Percentiles rank a stretch among this genome's conserved stretches.
phyloP scores from a whole-genome alignment of 2,113 vertebrate genomes.

The Calyptommatus sinebrachiatus region DNA sequence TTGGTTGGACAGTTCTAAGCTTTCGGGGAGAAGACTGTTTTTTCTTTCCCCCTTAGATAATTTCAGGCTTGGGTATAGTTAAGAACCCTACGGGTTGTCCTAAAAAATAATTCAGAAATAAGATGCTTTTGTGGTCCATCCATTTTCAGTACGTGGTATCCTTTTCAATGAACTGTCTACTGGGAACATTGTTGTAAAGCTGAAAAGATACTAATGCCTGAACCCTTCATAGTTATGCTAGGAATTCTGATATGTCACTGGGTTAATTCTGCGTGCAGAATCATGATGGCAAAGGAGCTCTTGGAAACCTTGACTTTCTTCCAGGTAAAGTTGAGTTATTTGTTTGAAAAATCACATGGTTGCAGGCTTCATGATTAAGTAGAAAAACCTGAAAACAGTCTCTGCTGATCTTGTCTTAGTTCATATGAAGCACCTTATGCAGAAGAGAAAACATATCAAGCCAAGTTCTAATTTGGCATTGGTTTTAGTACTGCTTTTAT shows the following conservation, averaged over 20 bases:
- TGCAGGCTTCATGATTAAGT: not conserved
- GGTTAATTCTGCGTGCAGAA: too few relatives aligned
- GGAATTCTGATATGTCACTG: too few relatives aligned
- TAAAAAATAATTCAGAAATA: not conserved
- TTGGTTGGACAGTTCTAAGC: not conserved
- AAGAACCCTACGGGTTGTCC: not conserved
- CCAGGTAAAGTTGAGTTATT: not conserved
- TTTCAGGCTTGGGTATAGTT: not conserved
- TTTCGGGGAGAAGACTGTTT: not conserved
- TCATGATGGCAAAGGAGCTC: too few relatives aligned
- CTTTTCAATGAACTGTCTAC: not conserved
- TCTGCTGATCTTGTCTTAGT: not conserved
- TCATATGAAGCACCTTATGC: not conserved
- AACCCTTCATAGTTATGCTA: not conserved
- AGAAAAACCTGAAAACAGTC: too few relatives aligned
- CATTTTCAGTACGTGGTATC: not conserved
- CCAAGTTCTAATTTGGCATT: too few relatives aligned
- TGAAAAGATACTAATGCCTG: not conserved
- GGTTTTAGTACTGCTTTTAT: too few relatives aligned
- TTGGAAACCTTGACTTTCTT: not conserved
- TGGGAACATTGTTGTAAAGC: not conserved
- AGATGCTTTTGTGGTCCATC: not conserved
- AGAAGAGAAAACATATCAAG: not conserved
- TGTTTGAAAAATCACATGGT: not conserved
- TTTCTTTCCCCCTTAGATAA: not conserved